A percentile compares a stretch with the other conserved stretches of the same genome.
These are phyloP conservation scores for Tipula helvola DNA, from an alignment of 2,888 invertebrate species.

Conservation along the genomic window DNA sequence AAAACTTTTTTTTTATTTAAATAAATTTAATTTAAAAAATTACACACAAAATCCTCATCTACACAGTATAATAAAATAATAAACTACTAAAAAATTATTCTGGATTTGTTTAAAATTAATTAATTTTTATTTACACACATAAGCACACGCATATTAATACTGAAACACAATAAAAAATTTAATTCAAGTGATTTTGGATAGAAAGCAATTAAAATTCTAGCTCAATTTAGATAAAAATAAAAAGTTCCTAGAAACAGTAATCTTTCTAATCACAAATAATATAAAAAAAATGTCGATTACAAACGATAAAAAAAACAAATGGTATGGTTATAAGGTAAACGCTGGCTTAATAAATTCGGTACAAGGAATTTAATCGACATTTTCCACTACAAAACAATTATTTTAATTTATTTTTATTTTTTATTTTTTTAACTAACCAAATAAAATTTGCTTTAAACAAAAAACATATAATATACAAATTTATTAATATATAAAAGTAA, in stretches of 20 bases:
- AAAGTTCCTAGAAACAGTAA: not conserved
- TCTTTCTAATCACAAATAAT: not conserved
- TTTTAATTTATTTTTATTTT: not conserved
- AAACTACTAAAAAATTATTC: conserved; percentile 6
- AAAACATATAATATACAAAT: not conserved
- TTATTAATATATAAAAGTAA: not conserved
- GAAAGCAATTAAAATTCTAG: not conserved
- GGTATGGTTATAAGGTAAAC: not conserved
- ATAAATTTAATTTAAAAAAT: not conserved
- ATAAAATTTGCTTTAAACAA: not conserved
- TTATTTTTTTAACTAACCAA: not conserved
- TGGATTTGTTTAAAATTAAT: not conserved
- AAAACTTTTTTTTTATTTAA: not conserved
- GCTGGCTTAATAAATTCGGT: not conserved
- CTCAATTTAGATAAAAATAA: not conserved
- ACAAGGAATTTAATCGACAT: not conserved
- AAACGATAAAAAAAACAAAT: not conserved
- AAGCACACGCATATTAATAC: not conserved
- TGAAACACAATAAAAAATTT: not conserved
- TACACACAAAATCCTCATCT: not conserved
- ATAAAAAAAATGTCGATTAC: not conserved
- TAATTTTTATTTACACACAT: not conserved
- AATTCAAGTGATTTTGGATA: not conserved
- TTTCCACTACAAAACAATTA: not conserved
- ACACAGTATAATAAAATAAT: not conserved